A percentile compares a stretch with the other conserved stretches of the same genome.
These are phyloP conservation scores for Nemotelus nigrinus DNA, from an alignment of 2,888 invertebrate species.

Conservation along the genomic window DNA sequence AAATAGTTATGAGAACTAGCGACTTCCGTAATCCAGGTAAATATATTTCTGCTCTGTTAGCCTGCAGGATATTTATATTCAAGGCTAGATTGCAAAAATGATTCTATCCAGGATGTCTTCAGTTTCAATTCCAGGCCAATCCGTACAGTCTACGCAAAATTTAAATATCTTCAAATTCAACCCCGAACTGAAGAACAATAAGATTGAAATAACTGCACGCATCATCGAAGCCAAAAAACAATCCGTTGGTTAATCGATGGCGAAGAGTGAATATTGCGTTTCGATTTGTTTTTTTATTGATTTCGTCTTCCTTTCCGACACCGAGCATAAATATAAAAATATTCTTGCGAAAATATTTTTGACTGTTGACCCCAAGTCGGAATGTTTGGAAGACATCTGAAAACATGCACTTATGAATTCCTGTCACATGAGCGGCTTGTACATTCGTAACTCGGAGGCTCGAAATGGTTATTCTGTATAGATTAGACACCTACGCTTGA, in stretches of 20 bases:
- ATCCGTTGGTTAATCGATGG: no score
- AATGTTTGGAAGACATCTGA: not conserved
- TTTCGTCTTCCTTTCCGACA: no score
- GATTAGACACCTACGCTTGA: no score
- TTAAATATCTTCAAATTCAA: not conserved
- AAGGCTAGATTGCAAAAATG: not conserved
- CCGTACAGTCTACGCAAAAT: no score
- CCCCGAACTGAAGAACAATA: not conserved
- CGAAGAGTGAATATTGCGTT: no score
- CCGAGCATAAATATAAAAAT: not conserved
- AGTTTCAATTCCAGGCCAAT: no score
- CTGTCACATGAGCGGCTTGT: conserved; percentile 10
- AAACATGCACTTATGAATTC: conserved; percentile 30
- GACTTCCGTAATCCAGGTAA: conserved; percentile 21
- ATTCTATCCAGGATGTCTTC: no score
- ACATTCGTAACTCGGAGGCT: not conserved
- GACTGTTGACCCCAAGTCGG: conserved; percentile 37
- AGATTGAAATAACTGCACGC: not conserved
- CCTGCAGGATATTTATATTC: not conserved
- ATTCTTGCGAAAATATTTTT: conserved; percentile 15
- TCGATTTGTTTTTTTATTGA: not conserved
- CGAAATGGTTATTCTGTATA: no score
- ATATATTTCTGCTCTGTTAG: not conserved
- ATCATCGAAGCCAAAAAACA: no score
- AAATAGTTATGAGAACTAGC: not conserved